Conservation (phyloP, 2,113 vertebrate species). For the Cercopithecus mona region DNA sequence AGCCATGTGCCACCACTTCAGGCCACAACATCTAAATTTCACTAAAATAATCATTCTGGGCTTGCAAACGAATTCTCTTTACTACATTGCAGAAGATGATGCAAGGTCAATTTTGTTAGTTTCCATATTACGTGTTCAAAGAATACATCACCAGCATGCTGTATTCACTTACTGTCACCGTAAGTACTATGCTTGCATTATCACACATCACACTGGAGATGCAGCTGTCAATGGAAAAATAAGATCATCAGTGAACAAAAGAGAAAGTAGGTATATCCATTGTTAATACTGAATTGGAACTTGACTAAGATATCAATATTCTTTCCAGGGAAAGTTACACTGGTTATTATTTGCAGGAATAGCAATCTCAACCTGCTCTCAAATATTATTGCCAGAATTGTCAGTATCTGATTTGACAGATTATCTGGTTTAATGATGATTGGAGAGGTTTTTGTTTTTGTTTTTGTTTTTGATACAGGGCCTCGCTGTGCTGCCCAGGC, state of each 20-base stretch:
- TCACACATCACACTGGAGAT: background rate
- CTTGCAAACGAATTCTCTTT: slow-evolving; percentile 43
- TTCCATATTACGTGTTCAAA: background rate
- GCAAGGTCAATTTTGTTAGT: background rate
- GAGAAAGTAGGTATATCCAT: background rate
- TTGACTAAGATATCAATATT: background rate
- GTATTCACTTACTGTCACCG: background rate
- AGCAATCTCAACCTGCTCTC: background rate
- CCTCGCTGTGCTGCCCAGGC: background rate
- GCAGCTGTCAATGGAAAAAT: slow-evolving; percentile 9
- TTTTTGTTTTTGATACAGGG: too few species aligned
- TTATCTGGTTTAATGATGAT: background rate
- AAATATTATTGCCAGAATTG: background rate
- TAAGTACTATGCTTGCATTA: background rate
- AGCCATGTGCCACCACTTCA: background rate
- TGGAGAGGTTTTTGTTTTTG: background rate
- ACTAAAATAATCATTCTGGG: background rate
- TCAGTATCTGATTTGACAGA: background rate
- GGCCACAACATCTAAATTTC: background rate
- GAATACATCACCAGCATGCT: background rate
- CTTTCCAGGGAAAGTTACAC: too few species aligned
- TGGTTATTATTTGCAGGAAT: background rate
- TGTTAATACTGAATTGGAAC: background rate
- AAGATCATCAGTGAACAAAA: background rate
- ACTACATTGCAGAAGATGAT: background rate